Conservation (phyloP, 2,888 invertebrate genomes). For the Campoletis raptor region DNA sequence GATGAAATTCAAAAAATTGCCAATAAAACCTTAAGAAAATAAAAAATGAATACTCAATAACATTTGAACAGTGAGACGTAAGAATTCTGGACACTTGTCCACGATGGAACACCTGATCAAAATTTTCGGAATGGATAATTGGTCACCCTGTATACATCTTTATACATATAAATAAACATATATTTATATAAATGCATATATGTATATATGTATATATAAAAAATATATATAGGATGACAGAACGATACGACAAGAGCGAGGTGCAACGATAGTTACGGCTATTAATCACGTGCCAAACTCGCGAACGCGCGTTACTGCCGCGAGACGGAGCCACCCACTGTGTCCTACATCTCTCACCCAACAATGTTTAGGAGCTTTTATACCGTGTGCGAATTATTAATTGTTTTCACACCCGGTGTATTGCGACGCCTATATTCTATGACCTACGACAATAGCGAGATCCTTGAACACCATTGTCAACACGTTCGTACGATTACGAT, state of each 20-base stretch:
- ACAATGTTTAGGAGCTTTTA: slow-evolving; percentile 32
- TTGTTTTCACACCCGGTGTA: slow-evolving; percentile 14
- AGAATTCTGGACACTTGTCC: too few relatives aligned
- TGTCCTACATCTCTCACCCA: slow-evolving; percentile 27
- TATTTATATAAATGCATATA: too few relatives aligned
- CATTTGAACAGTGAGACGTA: too few relatives aligned
- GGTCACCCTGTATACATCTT: not conserved
- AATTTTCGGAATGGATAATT: not conserved
- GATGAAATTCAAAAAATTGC: too few relatives aligned
- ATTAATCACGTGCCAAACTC: slow-evolving; percentile 59
- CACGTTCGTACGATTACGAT: slow-evolving; percentile 1
- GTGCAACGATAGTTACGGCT: slow-evolving; percentile 55
- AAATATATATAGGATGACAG: slow-evolving; percentile 19
- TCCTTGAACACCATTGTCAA: not conserved
- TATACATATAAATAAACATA: not conserved
- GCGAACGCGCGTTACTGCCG: slow-evolving; percentile 6
- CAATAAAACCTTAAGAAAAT: too few relatives aligned
- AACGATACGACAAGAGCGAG: slow-evolving; percentile 50
- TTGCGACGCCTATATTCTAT: slow-evolving; percentile 9
- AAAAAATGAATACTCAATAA: too few relatives aligned
- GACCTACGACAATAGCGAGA: slow-evolving; percentile 20
- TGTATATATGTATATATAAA: slow-evolving; percentile 7
- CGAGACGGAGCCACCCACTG: slow-evolving; percentile 4
- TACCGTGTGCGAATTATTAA: slow-evolving; percentile 44
- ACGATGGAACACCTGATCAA: too few relatives aligned